These are phyloP conservation scores for Pantelozetes paolii DNA, from an alignment of 2,888 invertebrate genomes.

Conservation along the genomic window DNA sequence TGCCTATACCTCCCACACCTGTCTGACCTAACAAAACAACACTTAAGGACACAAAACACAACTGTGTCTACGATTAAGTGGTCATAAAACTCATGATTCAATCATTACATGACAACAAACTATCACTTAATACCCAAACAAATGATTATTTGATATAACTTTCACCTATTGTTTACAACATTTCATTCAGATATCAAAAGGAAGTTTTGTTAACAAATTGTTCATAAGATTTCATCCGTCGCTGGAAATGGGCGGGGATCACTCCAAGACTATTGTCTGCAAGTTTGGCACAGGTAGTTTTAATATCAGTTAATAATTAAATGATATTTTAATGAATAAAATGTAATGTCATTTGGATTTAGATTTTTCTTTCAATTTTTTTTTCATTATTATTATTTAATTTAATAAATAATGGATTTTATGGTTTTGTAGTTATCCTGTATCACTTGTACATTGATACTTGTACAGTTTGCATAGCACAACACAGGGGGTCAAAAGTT, in stretches of 20 bases:
- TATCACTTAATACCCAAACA: too few species aligned
- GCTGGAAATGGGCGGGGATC: slow-evolving; percentile 89
- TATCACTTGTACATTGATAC: too few species aligned
- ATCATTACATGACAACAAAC: too few species aligned
- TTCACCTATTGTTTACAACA: background rate
- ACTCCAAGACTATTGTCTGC: slow-evolving; percentile 88
- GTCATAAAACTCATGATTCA: too few species aligned
- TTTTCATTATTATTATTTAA: background rate
- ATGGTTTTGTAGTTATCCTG: too few species aligned
- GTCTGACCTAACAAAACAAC: too few species aligned
- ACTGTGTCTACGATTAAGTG: too few species aligned
- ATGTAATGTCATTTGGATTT: background rate
- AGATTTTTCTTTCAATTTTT: background rate
- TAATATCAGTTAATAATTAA: slow-evolving; percentile 35
- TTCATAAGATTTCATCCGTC: slow-evolving; percentile 80
- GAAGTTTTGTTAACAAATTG: slow-evolving; percentile 47
- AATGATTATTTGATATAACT: background rate
- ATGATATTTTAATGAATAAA: background rate
- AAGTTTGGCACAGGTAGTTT: slow-evolving; percentile 44
- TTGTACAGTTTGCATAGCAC: too few species aligned
- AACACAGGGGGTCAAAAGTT: too few species aligned
- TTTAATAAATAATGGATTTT: too few species aligned
- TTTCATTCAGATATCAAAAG: slow-evolving; percentile 43
- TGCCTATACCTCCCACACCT: too few species aligned
- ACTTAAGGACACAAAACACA: too few species aligned